Base-by-base conservation (phyloP, 2,888 invertebrate genomes). In the Stenodera caucasica region DNA sequence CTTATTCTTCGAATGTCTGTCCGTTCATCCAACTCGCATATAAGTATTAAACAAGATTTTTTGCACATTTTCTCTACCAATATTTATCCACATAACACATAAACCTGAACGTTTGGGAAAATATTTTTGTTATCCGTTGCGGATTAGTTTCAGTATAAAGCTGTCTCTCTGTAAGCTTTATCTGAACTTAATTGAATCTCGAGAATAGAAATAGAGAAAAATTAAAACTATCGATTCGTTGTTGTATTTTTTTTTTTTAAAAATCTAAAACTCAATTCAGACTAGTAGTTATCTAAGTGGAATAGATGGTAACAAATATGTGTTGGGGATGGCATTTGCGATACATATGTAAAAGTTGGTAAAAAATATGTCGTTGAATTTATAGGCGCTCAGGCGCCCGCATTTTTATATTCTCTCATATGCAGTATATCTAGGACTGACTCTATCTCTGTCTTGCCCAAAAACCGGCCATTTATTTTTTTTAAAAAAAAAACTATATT, bases 361-460 rank as follows among this genome's bases (percentile, higher is more conserved):
- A 72, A 75, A 75, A 75, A 73, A 73, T 72, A 73, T 72, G 72
- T 68, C 66, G 63, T 63, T 35, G 66, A 68, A 75, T 75, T 75
- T 75, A 75, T 75, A 63, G 73, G 59, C 70, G 64, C 63, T 58
- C 54, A 65, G 67, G 72, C 71, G 73, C 68, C 70, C 70, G 72
- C 71, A 75, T 74, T 73, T 75, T 73, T 72, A 75, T 73, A 70
- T 70, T 68, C 72, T 73, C 71, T n/a, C n/a, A 72, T 73, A 73
- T 73, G 72, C 70, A 72, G 72, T 74, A 71, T 73, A 73, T 73
- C 71, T 73, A 66, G 69, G 71, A 71, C 58, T 26, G 55, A 49
- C 55, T 55, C 33, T 33, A 40, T 11, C 37, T 15, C 18, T 40
- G 15, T 15, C 15, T 2, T 9, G 15, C 37, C n/a, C n/a, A n/a